Evolutionary conservation across 1,140 invertebrate genomes (phyloP).

Genomic region (Habropoda laboriosa): DNA sequence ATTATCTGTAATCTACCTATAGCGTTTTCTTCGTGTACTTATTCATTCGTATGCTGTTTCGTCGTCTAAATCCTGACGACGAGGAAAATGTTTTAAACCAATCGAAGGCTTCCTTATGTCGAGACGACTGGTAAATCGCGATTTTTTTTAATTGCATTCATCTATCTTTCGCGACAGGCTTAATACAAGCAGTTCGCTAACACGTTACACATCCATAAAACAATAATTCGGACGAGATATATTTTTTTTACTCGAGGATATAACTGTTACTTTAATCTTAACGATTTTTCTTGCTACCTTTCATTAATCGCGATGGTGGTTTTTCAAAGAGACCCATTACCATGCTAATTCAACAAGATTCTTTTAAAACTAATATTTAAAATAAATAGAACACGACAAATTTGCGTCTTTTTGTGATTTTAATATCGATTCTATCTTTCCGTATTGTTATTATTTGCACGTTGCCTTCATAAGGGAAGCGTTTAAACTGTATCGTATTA

Average conservation of each 20-base stretch:
- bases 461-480: not conserved
- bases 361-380: not conserved
- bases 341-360: not conserved
- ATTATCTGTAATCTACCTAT: constrained; percentile 26
- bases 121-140: not conserved
- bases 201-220: constrained; percentile 10
- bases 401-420: no score
- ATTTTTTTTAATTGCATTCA: not conserved
- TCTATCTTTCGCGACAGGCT: not conserved
- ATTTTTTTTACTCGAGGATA: not conserved
- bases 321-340: constrained; percentile 18
- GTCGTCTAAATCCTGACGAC: not conserved
- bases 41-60: not conserved
- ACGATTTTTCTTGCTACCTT: not conserved
- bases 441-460: not conserved
- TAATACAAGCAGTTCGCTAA: constrained; percentile 9
- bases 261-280: not conserved
- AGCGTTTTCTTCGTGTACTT: constrained; percentile 27
- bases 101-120: not conserved
- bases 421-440: not conserved
- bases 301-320: not conserved
- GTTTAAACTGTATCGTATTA: not conserved
- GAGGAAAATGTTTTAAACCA: not conserved
- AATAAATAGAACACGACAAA: not conserved
- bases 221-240: constrained; percentile 9